Evolutionary conservation across 2,888 invertebrate species (phyloP).

Genomic region (Eucera pruinosa): DNA sequence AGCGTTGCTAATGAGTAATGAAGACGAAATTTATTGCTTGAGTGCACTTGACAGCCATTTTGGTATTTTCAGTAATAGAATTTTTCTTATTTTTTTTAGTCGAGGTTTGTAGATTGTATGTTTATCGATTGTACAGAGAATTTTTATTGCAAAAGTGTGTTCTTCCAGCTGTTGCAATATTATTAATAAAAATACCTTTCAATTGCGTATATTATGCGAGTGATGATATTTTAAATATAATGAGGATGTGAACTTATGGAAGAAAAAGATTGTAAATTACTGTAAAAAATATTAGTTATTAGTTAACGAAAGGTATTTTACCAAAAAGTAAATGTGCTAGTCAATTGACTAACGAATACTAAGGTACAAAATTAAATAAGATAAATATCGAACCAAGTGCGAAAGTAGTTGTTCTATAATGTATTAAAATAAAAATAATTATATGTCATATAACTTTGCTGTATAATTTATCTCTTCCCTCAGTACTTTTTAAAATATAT

Average conservation of each 20-base stretch:
- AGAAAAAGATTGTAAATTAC: background rate
- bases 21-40: too few relatives aligned
- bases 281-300: background rate
- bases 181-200: background rate
- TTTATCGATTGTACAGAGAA: too few relatives aligned
- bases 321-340: background rate
- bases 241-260: background rate
- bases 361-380: background rate
- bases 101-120: too few relatives aligned
- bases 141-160: background rate
- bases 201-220: too few relatives aligned
- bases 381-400: too few relatives aligned
- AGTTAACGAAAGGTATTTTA: background rate
- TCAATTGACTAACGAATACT: background rate
- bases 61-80: too few relatives aligned
- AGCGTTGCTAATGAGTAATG: background rate
- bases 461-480: background rate
- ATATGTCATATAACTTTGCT: background rate
- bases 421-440: background rate
- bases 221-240: background rate
- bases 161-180: conserved; percentile 17
- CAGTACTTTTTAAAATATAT: background rate
- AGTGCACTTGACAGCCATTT: too few relatives aligned
- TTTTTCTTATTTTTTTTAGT: too few relatives aligned
- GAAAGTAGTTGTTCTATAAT: background rate